Evolutionary conservation across 30 jellyfish, hydroid and myxozoan species (phyloP).

Genomic region (Haliclystus octoradiatus): DNA sequence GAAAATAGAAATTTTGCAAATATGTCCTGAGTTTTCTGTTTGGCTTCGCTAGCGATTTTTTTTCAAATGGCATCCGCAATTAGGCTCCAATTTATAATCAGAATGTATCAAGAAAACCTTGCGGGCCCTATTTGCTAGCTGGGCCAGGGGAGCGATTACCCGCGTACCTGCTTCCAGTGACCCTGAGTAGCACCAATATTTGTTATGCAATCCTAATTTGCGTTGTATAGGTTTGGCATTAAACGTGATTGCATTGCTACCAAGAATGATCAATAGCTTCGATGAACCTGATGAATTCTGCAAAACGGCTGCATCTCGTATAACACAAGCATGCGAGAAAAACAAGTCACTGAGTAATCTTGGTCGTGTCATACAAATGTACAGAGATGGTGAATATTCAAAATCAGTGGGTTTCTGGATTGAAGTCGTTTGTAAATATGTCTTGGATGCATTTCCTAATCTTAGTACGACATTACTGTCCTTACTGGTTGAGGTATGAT

Average conservation of each 20-base stretch:
- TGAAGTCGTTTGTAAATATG: constrained; percentile 91
- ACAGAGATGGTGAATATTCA: constrained; percentile 77
- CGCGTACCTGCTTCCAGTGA: no score
- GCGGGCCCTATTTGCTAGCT: no score
- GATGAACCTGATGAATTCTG: constrained; percentile 88
- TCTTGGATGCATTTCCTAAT: constrained; percentile 90
- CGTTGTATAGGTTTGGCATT: constrained; percentile 81
- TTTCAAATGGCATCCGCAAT: no score
- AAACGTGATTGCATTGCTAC: constrained; percentile 75
- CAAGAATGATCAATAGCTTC: constrained; percentile 59
- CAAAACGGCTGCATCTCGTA: constrained; percentile 52
- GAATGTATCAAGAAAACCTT: no score
- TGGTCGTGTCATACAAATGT: constrained; percentile 66
- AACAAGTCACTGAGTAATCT: constrained; percentile 63
- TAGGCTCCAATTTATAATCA: no score
- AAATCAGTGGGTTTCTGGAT: constrained; percentile 89
- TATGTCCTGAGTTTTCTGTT: no score
- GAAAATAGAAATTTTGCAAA: no score
- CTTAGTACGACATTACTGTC: constrained; percentile 92
- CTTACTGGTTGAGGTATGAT: constrained; percentile 82
- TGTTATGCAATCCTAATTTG: no score
- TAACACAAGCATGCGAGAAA: constrained; percentile 83
- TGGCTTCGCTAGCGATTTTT: no score
- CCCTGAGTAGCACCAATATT: no score
- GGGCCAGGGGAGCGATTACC: no score